These are phyloP conservation scores for Onychomys torridus DNA, from an alignment of 2,797 vertebrate species.

Conservation along the genomic window DNA sequence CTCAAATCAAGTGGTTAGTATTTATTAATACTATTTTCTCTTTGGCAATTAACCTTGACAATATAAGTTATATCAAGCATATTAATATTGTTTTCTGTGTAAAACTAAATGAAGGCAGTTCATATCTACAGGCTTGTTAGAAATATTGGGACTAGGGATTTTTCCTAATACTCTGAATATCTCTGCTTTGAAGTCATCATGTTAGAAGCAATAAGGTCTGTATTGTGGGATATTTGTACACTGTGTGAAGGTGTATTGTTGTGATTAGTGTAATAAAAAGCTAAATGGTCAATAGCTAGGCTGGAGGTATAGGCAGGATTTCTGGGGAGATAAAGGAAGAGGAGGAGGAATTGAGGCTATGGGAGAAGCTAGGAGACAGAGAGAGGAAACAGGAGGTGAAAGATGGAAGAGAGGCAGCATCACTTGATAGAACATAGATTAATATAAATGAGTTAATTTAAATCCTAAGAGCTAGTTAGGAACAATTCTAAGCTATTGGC, in stretches of 20 bases:
- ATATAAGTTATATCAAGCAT: background rate
- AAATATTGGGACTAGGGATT: background rate
- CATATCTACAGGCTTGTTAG: background rate
- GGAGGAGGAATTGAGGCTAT: background rate
- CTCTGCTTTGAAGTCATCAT: background rate
- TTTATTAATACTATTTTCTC: background rate
- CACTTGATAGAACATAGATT: background rate
- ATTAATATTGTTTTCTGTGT: background rate
- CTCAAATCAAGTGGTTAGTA: background rate
- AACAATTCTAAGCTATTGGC: background rate
- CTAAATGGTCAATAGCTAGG: background rate
- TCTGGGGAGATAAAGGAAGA: background rate
- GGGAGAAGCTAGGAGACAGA: background rate
- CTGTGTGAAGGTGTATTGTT: background rate
- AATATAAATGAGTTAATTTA: background rate
- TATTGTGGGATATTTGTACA: background rate
- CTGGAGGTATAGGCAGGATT: background rate
- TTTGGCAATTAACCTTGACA: constrained; percentile 1
- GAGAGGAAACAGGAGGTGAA: background rate
- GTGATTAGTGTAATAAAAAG: background rate
- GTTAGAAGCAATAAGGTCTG: background rate
- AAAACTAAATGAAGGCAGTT: background rate
- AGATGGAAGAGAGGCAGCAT: background rate
- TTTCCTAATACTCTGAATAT: background rate
- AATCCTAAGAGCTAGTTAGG: background rate